These are phyloP conservation scores for Uria lomvia DNA, from an alignment of 2,113 vertebrate species.

Conservation along the genomic window DNA sequence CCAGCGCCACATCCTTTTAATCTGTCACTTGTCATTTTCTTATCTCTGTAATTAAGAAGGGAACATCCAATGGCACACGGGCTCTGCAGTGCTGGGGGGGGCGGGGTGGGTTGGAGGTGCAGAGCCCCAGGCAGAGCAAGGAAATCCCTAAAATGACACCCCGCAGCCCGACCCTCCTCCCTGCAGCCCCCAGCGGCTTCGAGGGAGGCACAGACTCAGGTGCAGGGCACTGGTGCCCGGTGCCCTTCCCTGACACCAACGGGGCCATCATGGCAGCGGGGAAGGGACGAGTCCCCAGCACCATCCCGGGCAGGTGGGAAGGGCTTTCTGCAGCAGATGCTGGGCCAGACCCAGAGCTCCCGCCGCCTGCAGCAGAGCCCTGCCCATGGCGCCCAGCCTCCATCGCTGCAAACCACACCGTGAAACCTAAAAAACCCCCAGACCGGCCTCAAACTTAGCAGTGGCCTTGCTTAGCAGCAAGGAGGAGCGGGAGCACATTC, in stretches of 20 bases:
- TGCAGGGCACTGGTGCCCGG: neutral
- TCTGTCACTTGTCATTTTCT: neutral
- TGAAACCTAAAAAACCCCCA: neutral
- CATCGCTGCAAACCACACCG: accelerated
- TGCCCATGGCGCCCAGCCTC: neutral
- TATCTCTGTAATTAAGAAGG: no score
- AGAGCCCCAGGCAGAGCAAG: neutral
- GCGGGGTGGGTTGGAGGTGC: neutral
- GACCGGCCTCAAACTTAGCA: neutral
- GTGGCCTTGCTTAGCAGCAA: neutral
- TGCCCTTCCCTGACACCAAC: no score
- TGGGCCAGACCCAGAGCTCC: no score
- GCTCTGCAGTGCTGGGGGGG: neutral
- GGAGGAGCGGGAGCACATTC: no score
- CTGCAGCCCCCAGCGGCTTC: neutral
- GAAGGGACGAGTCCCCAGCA: neutral
- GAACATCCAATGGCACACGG: neutral
- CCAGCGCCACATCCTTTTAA: no score
- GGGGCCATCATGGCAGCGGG: neutral
- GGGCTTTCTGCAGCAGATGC: neutral
- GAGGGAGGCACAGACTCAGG: neutral
- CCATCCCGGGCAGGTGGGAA: neutral
- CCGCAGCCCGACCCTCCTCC: neutral
- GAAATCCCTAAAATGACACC: neutral
- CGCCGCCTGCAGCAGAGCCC: neutral